Conservation (phyloP, 2,113 vertebrate species). For the Sebastes fasciatus region DNA sequence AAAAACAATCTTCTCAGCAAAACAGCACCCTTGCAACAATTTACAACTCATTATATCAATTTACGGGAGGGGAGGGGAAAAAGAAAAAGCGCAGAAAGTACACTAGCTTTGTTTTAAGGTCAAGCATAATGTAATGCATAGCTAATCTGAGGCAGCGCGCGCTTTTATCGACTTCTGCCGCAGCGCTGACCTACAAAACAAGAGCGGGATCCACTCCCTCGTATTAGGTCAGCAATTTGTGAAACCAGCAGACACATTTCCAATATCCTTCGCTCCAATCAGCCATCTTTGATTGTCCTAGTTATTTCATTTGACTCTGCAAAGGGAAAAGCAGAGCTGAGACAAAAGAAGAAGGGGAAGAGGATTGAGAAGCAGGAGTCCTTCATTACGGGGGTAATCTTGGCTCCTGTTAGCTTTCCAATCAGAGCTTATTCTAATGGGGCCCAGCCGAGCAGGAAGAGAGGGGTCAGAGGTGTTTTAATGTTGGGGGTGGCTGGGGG, state of each 20-base stretch:
- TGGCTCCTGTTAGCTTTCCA: constrained; percentile 62
- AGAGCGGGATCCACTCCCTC: constrained; percentile 61
- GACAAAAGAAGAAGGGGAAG: constrained; percentile 47
- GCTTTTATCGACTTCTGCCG: constrained; percentile 68
- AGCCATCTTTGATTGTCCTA: constrained; percentile 73
- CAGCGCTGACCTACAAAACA: constrained; percentile 77
- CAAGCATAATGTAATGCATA: constrained; percentile 70
- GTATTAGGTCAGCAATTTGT: constrained; percentile 79
- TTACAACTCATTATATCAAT: constrained; percentile 43
- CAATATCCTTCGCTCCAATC: constrained; percentile 76
- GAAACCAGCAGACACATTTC: constrained; percentile 75
- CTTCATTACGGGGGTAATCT: constrained; percentile 66
- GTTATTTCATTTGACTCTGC: constrained; percentile 70
- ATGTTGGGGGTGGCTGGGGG: neutral
- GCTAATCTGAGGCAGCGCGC: constrained; percentile 58
- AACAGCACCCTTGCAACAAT: constrained; percentile 33
- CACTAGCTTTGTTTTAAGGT: constrained; percentile 69
- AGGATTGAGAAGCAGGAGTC: constrained; percentile 49
- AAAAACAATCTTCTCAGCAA: constrained; percentile 6
- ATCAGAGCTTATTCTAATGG: constrained; percentile 69
- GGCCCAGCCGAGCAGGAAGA: constrained; percentile 62
- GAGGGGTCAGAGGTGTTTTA: constrained; percentile 58
- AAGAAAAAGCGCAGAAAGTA: constrained; percentile 20
- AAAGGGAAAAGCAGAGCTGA: constrained; percentile 43
- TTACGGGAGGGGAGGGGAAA: neutral